Evolutionary conservation across 2,113 vertebrate species (phyloP), one percentile per base, ranked within the genome.

Genomic region (Ciconia boyciana): DNA sequence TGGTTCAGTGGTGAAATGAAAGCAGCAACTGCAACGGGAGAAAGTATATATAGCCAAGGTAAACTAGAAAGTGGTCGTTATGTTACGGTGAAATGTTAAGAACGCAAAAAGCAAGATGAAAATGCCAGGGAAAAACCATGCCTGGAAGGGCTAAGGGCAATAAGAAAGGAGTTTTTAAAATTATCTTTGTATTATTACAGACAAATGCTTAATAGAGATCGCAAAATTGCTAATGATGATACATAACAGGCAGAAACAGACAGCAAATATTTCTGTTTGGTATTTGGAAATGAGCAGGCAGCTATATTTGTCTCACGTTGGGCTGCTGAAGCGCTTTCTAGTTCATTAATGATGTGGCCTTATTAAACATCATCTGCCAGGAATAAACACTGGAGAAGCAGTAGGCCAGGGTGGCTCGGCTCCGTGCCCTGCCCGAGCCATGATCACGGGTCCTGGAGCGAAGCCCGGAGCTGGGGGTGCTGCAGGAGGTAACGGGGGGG

Each of bases 331-430:
- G 85, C 34, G 7, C 79, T 94, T 89, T 96, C 71, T 78, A 91
- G 71, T 83, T 96, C 87, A 82, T 93, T 96, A 96, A 94, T 91
- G 71, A 94, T 91, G 87, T 77, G 70, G 78, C 36, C 85, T 93
- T 94, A 78, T 89, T 94, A 93, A 96, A 96, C 85, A 95, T 95
- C 93, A 95, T 94, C 95, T 84, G 62, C 84, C 84, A 87, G 87
- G 84, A 85, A 84, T 61, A 85, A 96, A 87, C 81, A 79, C 41
- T 83, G 44, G 48, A 11, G 66, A 55, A 82, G 36, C 7, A 5
- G 24, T 21, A 55, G 81, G 66, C 58, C 2, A 9, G 69, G 74
- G 52, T 55, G 70, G 39, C 70, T 94, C 28, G 10, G 85, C 89
- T 83, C 83, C 2, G 0, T 87, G 65, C 60, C 72, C 72, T 93